Base-by-base conservation (phyloP, 2,113 vertebrate species). In the Saccopteryx bilineata region DNA sequence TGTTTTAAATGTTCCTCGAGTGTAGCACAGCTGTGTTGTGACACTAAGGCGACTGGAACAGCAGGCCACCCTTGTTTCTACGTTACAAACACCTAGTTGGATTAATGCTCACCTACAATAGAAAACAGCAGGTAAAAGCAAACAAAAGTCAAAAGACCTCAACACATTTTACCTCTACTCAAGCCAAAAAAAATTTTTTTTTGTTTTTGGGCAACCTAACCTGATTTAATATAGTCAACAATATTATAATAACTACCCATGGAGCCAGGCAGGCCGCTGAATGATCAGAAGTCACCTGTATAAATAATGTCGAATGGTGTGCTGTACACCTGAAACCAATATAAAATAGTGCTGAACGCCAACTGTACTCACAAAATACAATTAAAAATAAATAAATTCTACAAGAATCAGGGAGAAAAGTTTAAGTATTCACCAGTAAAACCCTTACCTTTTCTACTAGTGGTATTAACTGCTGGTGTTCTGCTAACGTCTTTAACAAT, bases 391-490 rank as follows among this genome's bases (percentile, higher is more conserved):
- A 63, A 66, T 13, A 17, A 75, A 74, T 15, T 75, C 72, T 48
- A 75, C 46, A 28, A 50, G 46, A 26, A 75, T 13, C 72, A 28
- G 39, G 39, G 39, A 75, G 52, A n/a, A 68, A 68, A 7, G 17
- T 54, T 28, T 14, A 86, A 81, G 7, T 65, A 84, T 31, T 87
- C 21, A 90, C 1, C 9, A 94, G 26, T 56, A 58, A 97, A 95
- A 97, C 81, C 96, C 95, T 98, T 96, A 99, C 99, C 98, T 99
- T 99, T 98, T 99, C 99, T 98, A 99, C 99, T 98, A 99, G 97
- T 71, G 99, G 99, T 98, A 99, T 99, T 98, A 99, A 98, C 97
- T 99, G 99, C 95, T 99, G 99, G 96, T 99, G 99, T 97, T 99
- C 99, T 94, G 99, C 99, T 98, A 99, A 98, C 0, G 99, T 99